Evolutionary conservation across 2,113 vertebrate species (phyloP), one percentile per base, ranked within the genome.

Genomic region (Glaucidium brasilianum): DNA sequence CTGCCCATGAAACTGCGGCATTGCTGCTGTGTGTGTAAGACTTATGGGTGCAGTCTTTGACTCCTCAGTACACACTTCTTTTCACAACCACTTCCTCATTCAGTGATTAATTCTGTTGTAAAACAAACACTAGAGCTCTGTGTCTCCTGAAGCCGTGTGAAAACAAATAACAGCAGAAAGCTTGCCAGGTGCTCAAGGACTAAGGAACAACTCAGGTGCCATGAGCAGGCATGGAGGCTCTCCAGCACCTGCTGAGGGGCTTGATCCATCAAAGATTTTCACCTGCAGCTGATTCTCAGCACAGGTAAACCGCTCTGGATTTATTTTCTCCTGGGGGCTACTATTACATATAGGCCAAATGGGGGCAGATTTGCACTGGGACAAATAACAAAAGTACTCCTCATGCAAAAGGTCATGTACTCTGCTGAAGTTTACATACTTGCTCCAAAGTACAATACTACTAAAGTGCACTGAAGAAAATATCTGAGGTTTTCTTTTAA

Each of bases 61-160:
- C 29, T 82, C 53, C 37, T 45, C 2, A 1, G 34, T 4, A 64
- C 22, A 50, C 17, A 6, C 3, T 39, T 55, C 37, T 41, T 78
- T 67, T 12, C 84, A 63, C 49, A 83, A 37, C 16, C 26, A 29
- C 22, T 13, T 52, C 71, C 77, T 59, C 55, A 7, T 30, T 63
- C 41, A 47, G n/a, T 0, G 3, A 71, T 56, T 30, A 1, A 1
- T 35, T 49, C 59, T 15, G n/a, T 3, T 56, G 41, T 30, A 50
- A 62, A n/a, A 15, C 49, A 23, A 41, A 8, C 17, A 19, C 35
- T 0, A 1, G 23, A 43, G 58, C 32, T 55, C 25, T 21, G 2
- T 16, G 20, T 29, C 37, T 75, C 26, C 22, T 0, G 0, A 81
- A 85, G 34, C 39, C 8, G 4, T 0, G 0, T 18, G 34, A 83